These are phyloP conservation scores for Chrysomallon squamiferum DNA, from an alignment of 1,140 invertebrate genomes.

Conservation along the genomic window DNA sequence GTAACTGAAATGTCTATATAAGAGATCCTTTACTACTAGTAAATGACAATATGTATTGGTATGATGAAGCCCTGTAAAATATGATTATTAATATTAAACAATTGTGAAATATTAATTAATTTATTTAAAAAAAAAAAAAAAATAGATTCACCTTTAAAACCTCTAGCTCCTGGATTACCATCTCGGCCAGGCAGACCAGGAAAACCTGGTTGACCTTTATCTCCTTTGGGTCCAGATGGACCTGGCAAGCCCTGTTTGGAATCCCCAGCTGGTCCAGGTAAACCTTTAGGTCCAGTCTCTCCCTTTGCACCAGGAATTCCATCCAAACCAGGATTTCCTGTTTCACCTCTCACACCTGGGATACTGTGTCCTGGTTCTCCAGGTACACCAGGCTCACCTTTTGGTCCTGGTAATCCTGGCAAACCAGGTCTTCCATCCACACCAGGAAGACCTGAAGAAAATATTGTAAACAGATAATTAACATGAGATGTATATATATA, in stretches of 20 bases:
- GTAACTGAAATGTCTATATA: too few relatives aligned
- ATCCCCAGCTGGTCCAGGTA: constrained; percentile 42
- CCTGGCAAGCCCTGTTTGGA: constrained; percentile 35
- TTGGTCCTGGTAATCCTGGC: constrained; percentile 42
- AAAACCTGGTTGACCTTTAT: constrained; percentile 39
- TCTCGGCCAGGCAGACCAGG: constrained; percentile 38
- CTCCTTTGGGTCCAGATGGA: constrained; percentile 34
- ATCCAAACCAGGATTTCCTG: constrained; percentile 42
- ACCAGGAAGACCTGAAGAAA: constrained; percentile 32
- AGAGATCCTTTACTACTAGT: too few relatives aligned
- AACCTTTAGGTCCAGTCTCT: constrained; percentile 37
- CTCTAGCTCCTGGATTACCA: constrained; percentile 43
- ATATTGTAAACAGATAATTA: neutral
- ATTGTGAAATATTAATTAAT: too few relatives aligned
- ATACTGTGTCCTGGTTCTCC: constrained; percentile 38
- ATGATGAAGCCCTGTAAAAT: too few relatives aligned
- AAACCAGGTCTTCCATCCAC: constrained; percentile 38
- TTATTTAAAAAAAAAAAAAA: too few relatives aligned
- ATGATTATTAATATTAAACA: too few relatives aligned
- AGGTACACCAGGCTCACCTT: constrained; percentile 37
- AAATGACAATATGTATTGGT: too few relatives aligned
- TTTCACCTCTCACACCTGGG: constrained; percentile 32
- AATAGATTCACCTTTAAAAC: constrained; percentile 49
- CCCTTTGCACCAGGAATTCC: constrained; percentile 45
- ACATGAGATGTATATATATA: too few relatives aligned